These are phyloP conservation scores for Mus minutoides DNA, from an alignment of 2,797 vertebrate genomes.

Conservation along the genomic window DNA sequence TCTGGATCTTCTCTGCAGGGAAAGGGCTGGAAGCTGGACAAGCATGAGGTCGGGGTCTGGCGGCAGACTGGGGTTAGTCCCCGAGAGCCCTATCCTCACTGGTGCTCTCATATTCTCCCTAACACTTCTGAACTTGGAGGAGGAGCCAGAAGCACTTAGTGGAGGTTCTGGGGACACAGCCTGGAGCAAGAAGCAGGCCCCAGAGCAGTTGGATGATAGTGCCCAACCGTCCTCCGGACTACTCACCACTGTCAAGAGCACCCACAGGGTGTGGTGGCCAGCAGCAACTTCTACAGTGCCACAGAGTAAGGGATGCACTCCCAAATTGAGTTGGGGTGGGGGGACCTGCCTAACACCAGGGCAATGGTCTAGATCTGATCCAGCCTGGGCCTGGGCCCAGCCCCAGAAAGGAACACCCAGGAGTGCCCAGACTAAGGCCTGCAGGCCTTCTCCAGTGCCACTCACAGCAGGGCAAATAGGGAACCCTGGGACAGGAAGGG, in stretches of 20 bases:
- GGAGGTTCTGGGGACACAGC: background rate
- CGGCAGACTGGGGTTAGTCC: background rate
- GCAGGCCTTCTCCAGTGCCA: background rate
- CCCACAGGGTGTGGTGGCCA: background rate
- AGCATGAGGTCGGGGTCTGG: accelerated
- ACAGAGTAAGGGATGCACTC: background rate
- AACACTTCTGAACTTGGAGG: background rate
- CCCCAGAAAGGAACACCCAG: background rate
- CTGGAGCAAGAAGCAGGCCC: background rate
- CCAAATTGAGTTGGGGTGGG: background rate
- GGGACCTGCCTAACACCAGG: background rate
- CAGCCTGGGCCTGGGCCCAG: background rate
- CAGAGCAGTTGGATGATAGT: no score
- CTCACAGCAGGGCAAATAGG: no score
- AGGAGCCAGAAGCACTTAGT: background rate
- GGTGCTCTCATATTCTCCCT: background rate
- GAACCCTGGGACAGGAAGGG: background rate
- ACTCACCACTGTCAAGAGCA: background rate
- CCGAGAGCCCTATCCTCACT: no score
- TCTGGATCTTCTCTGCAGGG: background rate
- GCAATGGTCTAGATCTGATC: no score
- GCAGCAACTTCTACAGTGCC: background rate
- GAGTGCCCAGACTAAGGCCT: background rate
- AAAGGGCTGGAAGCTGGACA: background rate
- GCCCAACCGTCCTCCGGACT: background rate